Evolutionary conservation across 2,113 vertebrate species (phyloP), one percentile per base, ranked within the genome.

Genomic region (Ceuthmochares aereus): DNA sequence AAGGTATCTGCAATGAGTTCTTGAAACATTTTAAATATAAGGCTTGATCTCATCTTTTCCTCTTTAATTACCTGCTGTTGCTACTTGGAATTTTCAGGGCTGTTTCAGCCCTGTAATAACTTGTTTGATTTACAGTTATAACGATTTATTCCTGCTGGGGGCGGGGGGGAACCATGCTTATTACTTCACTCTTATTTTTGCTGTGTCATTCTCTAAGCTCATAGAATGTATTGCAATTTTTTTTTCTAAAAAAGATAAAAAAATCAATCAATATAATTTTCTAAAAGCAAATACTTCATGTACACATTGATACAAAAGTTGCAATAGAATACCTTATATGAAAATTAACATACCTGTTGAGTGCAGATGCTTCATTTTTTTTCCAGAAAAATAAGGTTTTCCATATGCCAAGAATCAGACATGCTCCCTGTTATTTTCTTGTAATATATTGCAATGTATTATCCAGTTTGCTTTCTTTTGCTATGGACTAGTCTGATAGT

Each of bases 111-210:
- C 82, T 94, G 83, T 83, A 96, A 95, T 91, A 96, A 95, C 54
- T 66, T 90, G 85, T 84, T 87, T 96, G 90, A 93, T 96, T 97
- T 91, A 92, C 43, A 84, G 72, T 82, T 91, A 64, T 29, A 87
- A 93, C 12, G n/a, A 94, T 92, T 93, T 92, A 82, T 80, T 96
- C 82, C 82, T 94, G 58, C 73, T 93, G 60, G 9, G 64, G 52
- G 40, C 40, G 34, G 29, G 32, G 30, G 9, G 64, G 52, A 14
- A 91, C 45, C 63, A 84, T 54, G 52, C 55, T 77, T 85, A 95
- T 93, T 91, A 63, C 72, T 87, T 86, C 56, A 90, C 23, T 91
- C 66, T 77, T 67, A 59, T 7, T 92, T 97, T 77, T 96, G 81
- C 95, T 91, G 82, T 93, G 87, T 96, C 93, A 96, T 84, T 91